Base-by-base conservation (phyloP, 1,140 invertebrate species). In the Brachionus rubens region DNA sequence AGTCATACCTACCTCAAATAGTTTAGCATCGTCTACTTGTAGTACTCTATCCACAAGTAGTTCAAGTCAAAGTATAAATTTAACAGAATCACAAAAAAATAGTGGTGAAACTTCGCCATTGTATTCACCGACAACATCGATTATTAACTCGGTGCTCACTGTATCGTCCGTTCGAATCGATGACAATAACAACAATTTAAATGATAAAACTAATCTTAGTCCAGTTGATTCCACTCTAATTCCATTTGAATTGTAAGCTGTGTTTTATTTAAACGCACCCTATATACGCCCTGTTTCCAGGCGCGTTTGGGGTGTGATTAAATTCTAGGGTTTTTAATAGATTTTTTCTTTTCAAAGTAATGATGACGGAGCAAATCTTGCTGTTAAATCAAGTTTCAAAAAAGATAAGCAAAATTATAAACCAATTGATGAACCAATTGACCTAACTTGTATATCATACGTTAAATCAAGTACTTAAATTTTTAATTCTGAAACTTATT, bases 381-480 rank as follows among this genome's bases (percentile, higher is more conserved):
- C 14, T n/a, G 50, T 26, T 14, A 50, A 41, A 30, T n/a, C 7
- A 19, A 40, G 50, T 72, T 47, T 10, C 12, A 72, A 72, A 72
- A 72, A 72, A 5, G 4, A 72, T 30, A 19, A n/a, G 28, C 24
- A 19, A 72, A 36, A 72, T 50, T 19, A 50, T 19, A 21, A 36
- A 7, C 21, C 12, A 4, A 19, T 19, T 2, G 68, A 72, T 19
- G 68, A 72, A n/a, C 46, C 33, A 36, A 33, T 72, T 24, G 68
- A 72, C 30, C 9, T 24, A 3, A 72, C 46, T 40, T 72, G 68
- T 30, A 50, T 72, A 33, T 72, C 68, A 28, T 72, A 50, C 33
- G 68, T 72, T 50, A 48, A 72, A 72, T 50, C 68, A 72, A 36
- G 68, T 72, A 72, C 14, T 24, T 24, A 19, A 41, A 41, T 47